Base-by-base conservation (phyloP, 2,888 invertebrate species). In the Diarsia rubi region DNA sequence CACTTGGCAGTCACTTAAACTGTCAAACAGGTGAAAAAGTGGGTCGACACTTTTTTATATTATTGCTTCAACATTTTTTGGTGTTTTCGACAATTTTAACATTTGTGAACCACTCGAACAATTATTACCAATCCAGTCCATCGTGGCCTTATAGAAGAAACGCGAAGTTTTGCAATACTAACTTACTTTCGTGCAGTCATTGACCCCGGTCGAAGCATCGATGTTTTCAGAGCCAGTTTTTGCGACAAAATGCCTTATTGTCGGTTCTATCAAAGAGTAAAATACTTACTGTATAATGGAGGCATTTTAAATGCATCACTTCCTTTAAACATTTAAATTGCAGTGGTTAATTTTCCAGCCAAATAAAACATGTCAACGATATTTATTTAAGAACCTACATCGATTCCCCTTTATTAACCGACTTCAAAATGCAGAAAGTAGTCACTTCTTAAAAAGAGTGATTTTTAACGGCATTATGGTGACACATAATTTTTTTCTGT, bases 91-190 rank as follows among this genome's bases (percentile, higher is more conserved):
- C 37, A 54, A 42, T 67, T 73, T 67, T 60, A 47, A n/a, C n/a
- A 45, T 78, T 77, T 54, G 12, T 69, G 1, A 14, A 57, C 66
- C 42, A 57, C 66, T 63, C 42, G 27, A 47, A 63, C n/a, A 72
- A 73, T 73, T 45, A 64, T 69, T 75, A 72, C 76, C 60, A 73
- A 75, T 69, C 47, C 45, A 69, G 47, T 68, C 64, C 45, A 60
- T 31, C 65, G 60, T 69, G n/a, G 37, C 83, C 88, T 63, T 86
- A 78, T 68, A 83, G 45, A 78, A 84, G 78, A 78, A 78, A 85
- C 42, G 45, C 52, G 67, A 74, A 70, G 73, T 79, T 78, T 83
- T 75, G 84, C 72, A 73, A 86, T 71, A 75, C 63, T 68, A 64
- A 69, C 76, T 75, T 79, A 71, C 69, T 66, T 79, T 75, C 54